phyloP scores from a whole-genome alignment of 2,888 invertebrate species.

The Tortrix viridana region DNA sequence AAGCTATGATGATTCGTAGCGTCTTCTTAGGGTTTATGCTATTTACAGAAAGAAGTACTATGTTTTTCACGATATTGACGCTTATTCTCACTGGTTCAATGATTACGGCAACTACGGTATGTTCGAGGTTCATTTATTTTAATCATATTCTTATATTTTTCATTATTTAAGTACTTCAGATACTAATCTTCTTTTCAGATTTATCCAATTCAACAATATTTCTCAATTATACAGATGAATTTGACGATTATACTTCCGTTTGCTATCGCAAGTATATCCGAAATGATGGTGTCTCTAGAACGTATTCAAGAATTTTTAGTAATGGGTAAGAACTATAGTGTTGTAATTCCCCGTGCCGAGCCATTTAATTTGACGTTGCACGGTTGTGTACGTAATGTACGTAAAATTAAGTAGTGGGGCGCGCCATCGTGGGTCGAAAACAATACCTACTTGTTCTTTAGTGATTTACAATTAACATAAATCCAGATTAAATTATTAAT shows the following conservation, averaged over 20 bases:
- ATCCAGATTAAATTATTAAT: not conserved
- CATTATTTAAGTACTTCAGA: not conserved
- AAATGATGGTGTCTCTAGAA: slow-evolving; percentile 83
- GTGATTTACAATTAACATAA: not conserved
- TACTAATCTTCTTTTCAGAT: slow-evolving; percentile 66
- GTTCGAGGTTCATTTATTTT: slow-evolving; percentile 22
- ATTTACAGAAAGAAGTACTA: slow-evolving; percentile 88
- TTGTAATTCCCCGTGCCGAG: no score
- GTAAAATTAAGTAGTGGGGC: not conserved
- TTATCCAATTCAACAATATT: slow-evolving; percentile 85
- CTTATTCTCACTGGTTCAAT: slow-evolving; percentile 63
- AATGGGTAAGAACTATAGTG: slow-evolving; percentile 71
- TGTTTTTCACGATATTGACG: slow-evolving; percentile 85
- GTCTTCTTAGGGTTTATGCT: slow-evolving; percentile 88
- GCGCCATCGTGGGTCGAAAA: no score
- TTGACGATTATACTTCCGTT: slow-evolving; percentile 83
- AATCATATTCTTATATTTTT: not conserved
- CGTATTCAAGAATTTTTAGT: slow-evolving; percentile 83
- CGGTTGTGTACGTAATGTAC: no score
- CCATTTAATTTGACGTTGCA: no score
- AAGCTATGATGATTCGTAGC: slow-evolving; percentile 86
- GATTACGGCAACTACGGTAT: slow-evolving; percentile 70
- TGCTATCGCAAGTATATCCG: slow-evolving; percentile 82
- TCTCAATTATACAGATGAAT: slow-evolving; percentile 82
- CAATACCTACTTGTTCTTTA: no score